These are phyloP conservation scores for Ypsolopha sequella DNA, from an alignment of 2,888 invertebrate species.

Conservation along the genomic window DNA sequence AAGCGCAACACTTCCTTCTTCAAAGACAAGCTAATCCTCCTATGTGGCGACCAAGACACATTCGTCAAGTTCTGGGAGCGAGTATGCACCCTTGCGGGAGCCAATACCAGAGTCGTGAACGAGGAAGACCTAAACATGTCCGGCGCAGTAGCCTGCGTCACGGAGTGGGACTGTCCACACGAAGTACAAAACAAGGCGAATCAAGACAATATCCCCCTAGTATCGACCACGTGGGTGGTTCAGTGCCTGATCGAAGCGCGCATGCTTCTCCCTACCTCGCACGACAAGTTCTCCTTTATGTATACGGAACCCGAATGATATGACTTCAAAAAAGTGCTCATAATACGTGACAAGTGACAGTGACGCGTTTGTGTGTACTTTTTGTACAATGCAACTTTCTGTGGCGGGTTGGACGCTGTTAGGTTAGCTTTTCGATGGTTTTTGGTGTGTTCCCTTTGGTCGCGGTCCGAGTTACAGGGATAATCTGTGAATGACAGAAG, in stretches of 20 bases:
- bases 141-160: conserved; percentile 67
- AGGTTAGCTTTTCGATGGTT: too few relatives aligned
- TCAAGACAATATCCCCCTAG: conserved; percentile 72
- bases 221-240: conserved; percentile 77
- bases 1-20: conserved; percentile 49
- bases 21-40: conserved; percentile 56
- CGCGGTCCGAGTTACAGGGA: too few relatives aligned
- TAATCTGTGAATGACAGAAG: too few relatives aligned
- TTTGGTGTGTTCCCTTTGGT: too few relatives aligned
- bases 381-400: too few relatives aligned
- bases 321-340: conserved; percentile 60
- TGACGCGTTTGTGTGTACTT: too few relatives aligned
- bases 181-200: conserved; percentile 66
- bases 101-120: conserved; percentile 54
- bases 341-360: conserved; percentile 42
- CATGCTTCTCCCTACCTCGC: conserved; percentile 54
- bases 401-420: too few relatives aligned
- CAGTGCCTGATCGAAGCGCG: conserved; percentile 76
- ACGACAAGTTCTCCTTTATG: conserved; percentile 67
- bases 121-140: conserved; percentile 57
- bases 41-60: conserved; percentile 63
- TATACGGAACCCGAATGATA: conserved; percentile 67
- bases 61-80: conserved; percentile 73
- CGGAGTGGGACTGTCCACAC: conserved; percentile 73
- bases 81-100: conserved; percentile 71